These are phyloP conservation scores for Lepidocyrtinus sp. DNA, from an alignment of 2,888 invertebrate species.

Conservation along the genomic window DNA sequence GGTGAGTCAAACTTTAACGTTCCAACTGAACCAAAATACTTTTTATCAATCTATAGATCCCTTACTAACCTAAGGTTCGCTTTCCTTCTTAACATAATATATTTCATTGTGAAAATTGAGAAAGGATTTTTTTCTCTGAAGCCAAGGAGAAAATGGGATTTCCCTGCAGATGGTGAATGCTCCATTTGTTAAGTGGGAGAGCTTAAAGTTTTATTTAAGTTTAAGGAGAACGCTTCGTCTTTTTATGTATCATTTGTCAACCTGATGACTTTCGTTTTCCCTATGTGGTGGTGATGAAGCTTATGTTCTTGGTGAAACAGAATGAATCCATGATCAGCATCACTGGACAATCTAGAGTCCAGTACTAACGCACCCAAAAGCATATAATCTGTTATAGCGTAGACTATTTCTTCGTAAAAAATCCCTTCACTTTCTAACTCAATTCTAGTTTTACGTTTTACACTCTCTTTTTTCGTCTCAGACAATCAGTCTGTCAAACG, in stretches of 20 bases:
- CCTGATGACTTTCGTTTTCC: conserved; percentile 8
- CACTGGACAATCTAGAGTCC: background rate
- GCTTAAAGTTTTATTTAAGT: background rate
- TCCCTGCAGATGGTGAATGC: background rate
- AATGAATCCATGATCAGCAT: background rate
- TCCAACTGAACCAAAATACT: no score
- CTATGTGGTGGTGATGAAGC: background rate
- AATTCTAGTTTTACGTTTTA: background rate
- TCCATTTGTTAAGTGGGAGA: background rate
- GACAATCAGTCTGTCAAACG: conserved; percentile 1
- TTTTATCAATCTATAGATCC: no score
- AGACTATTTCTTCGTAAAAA: no score
- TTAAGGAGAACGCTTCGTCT: background rate
- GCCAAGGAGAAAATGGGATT: no score
- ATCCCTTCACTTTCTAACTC: background rate
- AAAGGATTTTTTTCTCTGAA: no score
- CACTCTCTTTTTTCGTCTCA: background rate
- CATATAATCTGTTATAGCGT: no score
- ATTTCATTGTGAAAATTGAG: no score
- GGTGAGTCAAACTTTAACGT: no score
- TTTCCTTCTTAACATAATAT: no score
- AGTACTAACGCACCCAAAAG: no score
- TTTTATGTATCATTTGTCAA: conserved; percentile 12
- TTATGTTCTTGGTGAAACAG: background rate
- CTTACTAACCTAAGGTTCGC: no score